Evolutionary conservation across 2,113 vertebrate genomes (phyloP), one percentile per base, ranked within the genome.

Genomic region (Chaetorhynchus papuensis): DNA sequence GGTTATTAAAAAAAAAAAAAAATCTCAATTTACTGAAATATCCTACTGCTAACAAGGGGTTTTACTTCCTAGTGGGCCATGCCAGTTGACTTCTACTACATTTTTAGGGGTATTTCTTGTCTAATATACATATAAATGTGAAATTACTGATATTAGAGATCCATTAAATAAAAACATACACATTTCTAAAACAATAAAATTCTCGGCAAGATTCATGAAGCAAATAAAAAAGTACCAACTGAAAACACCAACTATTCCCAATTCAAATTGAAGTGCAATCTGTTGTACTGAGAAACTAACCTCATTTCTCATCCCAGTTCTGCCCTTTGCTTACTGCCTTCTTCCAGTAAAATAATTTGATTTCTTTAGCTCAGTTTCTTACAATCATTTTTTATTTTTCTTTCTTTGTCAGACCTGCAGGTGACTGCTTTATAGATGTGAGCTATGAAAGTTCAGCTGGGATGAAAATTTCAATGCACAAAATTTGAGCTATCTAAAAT

Each of bases 21-120:
- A 39, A 10, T 47, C 18, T 76, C 18, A 64, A 9, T 6, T 72
- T 77, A 31, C 7, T 47, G 66, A 56, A 85, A 56, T 39, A 59
- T 18, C 5, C 3, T 79, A 41, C 23, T 37, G 18, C 4, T 23
- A 83, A 31, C 15, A 69, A 39, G 5, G 5, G 1, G 0, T 4
- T 92, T 83, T 44, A 39, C 7, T 26, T 52, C 20, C 7, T 80
- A 69, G 7, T 31, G 6, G n/a, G 16, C 1, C 9, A 42, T 23
- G 8, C 15, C 30, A 39, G 12, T 80, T 76, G 35, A 5, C 13
- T 66, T 54, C 15, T 52, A 31, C 13, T 57, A 28, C 3, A 26
- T 41, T 79, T 71, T 35, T 27, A 19, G 15, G 45, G 56, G 14
- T 33, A 68, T 71, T 66, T 84, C 13, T 70, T 71, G 5, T 76